Percentiles rank a stretch among this genome's conserved stretches.
Evolutionary conservation across 2,113 vertebrate genomes (phyloP).

Genomic region (Eupsittula cactorum): DNA sequence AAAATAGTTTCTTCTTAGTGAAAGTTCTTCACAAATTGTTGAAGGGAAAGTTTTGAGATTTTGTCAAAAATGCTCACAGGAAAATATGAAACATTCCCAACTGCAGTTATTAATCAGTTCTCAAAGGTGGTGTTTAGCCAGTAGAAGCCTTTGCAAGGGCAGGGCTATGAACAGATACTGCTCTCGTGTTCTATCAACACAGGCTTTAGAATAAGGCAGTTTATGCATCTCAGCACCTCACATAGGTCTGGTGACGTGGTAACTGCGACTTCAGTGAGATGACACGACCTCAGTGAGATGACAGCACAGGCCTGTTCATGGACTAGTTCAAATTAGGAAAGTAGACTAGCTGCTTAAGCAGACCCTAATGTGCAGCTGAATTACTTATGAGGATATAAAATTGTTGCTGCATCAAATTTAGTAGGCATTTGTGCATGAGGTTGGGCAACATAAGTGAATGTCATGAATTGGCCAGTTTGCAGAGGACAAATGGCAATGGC

Average conservation of each 20-base stretch:
- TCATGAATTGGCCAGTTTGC: neutral
- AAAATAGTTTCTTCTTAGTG: neutral
- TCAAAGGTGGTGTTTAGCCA: neutral
- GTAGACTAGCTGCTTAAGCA: neutral
- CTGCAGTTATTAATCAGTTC: neutral
- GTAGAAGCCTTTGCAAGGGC: neutral
- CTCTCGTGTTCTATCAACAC: neutral
- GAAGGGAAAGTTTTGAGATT: neutral
- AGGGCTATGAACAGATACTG: neutral
- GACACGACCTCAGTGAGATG: neutral
- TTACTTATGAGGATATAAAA: neutral
- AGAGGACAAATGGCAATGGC: neutral
- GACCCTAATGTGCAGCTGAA: neutral
- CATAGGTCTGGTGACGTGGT: neutral
- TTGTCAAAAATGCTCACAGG: neutral
- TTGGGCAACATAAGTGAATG: fast-evolving
- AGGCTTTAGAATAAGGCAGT: neutral
- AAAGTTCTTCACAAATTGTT: neutral
- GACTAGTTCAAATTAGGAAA: neutral
- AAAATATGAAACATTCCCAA: neutral
- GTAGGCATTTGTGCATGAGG: neutral
- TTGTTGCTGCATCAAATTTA: neutral
- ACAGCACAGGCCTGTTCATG: neutral
- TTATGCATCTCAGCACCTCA: neutral
- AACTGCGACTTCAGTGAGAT: neutral